A percentile compares a stretch with the other conserved stretches of the same genome.
Conservation (phyloP, 2,888 invertebrate genomes). For the Vannuccia rotundouncinata region DNA sequence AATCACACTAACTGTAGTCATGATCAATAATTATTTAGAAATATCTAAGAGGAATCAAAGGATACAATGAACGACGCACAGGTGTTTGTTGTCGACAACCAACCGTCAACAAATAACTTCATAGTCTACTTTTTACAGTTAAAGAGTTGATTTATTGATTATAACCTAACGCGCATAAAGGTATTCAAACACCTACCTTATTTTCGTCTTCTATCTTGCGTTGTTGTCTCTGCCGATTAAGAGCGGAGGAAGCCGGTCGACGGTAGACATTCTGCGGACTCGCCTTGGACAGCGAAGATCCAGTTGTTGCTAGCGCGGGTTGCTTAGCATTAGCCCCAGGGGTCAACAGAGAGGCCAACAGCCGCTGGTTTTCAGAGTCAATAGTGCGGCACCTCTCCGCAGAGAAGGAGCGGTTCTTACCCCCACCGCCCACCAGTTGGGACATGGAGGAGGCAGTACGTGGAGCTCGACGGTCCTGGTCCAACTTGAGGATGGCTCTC, state of each 20-base stretch:
- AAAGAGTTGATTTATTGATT: too few species aligned
- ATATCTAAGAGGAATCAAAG: too few species aligned
- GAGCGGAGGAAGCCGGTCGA: constrained; percentile 51
- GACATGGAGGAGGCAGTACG: not conserved
- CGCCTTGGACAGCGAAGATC: not conserved
- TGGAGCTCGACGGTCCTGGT: not conserved
- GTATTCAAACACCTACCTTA: too few species aligned
- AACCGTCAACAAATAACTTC: too few species aligned
- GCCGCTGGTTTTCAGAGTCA: not conserved
- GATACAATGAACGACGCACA: too few species aligned
- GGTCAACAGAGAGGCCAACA: not conserved
- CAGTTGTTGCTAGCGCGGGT: not conserved
- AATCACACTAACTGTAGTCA: too few species aligned
- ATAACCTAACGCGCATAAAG: too few species aligned
- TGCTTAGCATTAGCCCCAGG: not conserved
- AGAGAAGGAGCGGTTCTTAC: not conserved
- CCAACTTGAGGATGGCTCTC: not conserved
- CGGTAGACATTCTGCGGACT: not conserved
- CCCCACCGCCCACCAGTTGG: not conserved
- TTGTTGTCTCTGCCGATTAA: constrained; percentile 59
- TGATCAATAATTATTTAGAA: too few species aligned
- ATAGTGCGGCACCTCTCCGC: not conserved
- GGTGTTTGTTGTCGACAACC: too few species aligned
- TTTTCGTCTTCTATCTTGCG: constrained; percentile 60
- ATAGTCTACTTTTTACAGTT: too few species aligned